Base-by-base conservation (phyloP, 2,888 invertebrate species). In the Zygaena filipendulae region DNA sequence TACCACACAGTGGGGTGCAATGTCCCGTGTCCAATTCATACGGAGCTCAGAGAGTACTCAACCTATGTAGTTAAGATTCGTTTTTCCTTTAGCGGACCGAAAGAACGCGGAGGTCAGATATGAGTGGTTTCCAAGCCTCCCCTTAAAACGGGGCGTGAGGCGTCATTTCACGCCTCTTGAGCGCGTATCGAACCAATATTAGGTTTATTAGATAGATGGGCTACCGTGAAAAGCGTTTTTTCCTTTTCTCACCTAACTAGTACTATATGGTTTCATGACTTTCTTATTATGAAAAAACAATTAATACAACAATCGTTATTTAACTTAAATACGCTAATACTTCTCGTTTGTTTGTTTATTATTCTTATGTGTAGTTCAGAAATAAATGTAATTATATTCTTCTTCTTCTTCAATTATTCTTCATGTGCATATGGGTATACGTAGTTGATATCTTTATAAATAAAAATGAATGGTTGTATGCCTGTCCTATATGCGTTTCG, bases 141-240 rank as follows among this genome's bases (percentile, higher is more conserved):
- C 51, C 43, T 43, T 34, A 26, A 39, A 36, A 48, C 48, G 38
- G 39, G 52, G 34, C 46, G 44, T 39, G 49, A 50, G 52, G 54
- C 59, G 56, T 71, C 64, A 74, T 75, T 77, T 75, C 69, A 75
- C 70, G 75, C 59, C 64, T 67, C 71, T 74, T 74, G 70, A 58
- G 52, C 72, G 71, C 69, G 64, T 67, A 72, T 70, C 63, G 71
- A 68, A 70, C 70, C 72, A 75, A 70, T 72, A 75, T 74, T 72
- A 70, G 67, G 68, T 72, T 74, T 77, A 77, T 75, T 74, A 75
- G 70, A 72, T 70, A 68, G 69, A 72, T 66, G 59, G 61, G 54
- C 53, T 55, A 54, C 54, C 57, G 55, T 53, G 61, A 60, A 62
- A 59, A 59, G 50, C 58, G 54, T 64, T 68, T 68, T 70, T 63